Conservation (phyloP, 2,797 vertebrate species). For the Pristis pectinata region DNA sequence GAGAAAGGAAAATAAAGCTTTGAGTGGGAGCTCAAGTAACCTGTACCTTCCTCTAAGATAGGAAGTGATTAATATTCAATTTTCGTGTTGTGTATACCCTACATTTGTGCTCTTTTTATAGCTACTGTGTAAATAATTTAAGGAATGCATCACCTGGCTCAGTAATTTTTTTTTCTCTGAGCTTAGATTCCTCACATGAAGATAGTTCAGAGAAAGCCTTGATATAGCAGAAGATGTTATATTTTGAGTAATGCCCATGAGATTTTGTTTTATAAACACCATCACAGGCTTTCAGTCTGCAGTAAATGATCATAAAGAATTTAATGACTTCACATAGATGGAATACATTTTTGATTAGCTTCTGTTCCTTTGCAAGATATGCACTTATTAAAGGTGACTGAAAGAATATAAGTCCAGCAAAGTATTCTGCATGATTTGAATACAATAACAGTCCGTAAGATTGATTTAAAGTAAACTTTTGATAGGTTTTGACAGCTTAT, state of each 20-base stretch:
- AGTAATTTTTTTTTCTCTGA: not conserved
- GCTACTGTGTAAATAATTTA: not conserved
- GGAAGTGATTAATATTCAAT: not conserved
- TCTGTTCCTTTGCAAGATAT: slow-evolving; percentile 2
- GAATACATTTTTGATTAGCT: not conserved
- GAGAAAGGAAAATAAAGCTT: not conserved
- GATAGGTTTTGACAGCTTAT: slow-evolving; percentile 33
- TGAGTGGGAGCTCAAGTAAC: not conserved
- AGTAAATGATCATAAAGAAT: not conserved
- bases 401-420: not conserved
- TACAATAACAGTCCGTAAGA: slow-evolving; percentile 16
- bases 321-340: not conserved
- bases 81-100: not conserved
- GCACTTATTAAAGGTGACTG: not conserved
- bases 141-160: not conserved
- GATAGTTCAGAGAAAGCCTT: not conserved
- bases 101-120: not conserved
- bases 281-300: no score
- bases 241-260: not conserved
- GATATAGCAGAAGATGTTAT: not conserved
- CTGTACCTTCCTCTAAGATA: not conserved
- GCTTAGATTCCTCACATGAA: not conserved
- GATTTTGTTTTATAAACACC: no score
- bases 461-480: not conserved
- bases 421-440: not conserved